Base-by-base conservation (phyloP, 2,797 vertebrate species). In the Amphiprion clarkii region DNA sequence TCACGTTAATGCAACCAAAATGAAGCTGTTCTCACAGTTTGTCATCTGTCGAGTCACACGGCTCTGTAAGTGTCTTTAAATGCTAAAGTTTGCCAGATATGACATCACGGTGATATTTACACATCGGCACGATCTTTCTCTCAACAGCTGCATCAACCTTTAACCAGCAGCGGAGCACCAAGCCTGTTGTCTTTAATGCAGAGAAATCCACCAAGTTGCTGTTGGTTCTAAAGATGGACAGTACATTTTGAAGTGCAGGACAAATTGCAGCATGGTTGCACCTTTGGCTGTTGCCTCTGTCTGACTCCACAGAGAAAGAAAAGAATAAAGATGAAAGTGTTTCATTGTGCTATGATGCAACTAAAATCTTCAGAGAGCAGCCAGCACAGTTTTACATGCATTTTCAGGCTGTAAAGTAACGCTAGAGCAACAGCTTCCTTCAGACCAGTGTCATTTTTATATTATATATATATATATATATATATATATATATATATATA, bases 301-400 rank as follows among this genome's bases (percentile, higher is more conserved):
- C 16, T 55, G 16, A 25, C 42, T 52, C 1, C 42, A 27, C 5
- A 29, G 1, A 16, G 11, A 4, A 13, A 51, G 14, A 44, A 56
- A 54, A 65, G 17, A 60, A 33, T 17, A 48, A 33, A 53, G n/a
- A 51, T 49, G 10, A 14, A 68, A 64, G n/a, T 27, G 29, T 12
- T 67, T 60, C 48, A 53, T 59, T 65, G 49, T 42, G 19, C 46
- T 6, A 29, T 76, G 75, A 72, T 54, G 55, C 51, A 76, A 78
- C 55, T 10, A 44, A 16, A 55, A 59, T 11, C 16, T 42, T 57
- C 39, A 6, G 6, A 42, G 29, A 42, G 9, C 7, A n/a, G 25
- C 23, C 25, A 21, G 17, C 10, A 39, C 14, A 33, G 8, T 53
- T 52, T 48, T n/a, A 68, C 49, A 64, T 31, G 54, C 27, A 19